These are phyloP conservation scores for Synergus japonicus DNA, from an alignment of 2,888 invertebrate species.

Conservation along the genomic window DNA sequence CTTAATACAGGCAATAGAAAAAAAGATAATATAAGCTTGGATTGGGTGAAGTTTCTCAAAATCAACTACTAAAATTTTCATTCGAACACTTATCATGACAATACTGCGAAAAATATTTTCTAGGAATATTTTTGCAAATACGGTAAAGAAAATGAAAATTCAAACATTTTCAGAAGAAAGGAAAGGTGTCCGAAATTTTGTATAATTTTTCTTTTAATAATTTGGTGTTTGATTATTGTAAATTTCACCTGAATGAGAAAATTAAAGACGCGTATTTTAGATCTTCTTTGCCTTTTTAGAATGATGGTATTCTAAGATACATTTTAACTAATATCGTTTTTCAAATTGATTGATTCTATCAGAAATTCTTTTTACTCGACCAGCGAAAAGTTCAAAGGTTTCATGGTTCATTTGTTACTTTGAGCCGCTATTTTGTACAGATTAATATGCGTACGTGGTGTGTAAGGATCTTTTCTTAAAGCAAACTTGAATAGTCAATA, in stretches of 20 bases:
- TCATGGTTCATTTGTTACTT: constrained; percentile 24
- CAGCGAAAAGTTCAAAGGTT: constrained; percentile 14
- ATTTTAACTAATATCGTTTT: not conserved
- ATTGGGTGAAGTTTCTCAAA: constrained; percentile 26
- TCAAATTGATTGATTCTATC: not conserved
- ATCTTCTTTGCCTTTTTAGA: constrained; percentile 31
- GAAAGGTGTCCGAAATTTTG: not conserved
- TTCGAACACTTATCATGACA: constrained; percentile 12
- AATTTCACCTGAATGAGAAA: constrained; percentile 18
- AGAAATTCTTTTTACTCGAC: not conserved
- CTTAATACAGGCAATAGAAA: constrained; percentile 16
- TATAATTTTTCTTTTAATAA: not conserved
- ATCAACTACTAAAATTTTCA: not conserved
- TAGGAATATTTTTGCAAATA: constrained; percentile 13
- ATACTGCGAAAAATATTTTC: constrained; percentile 29
- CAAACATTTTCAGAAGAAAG: not conserved
- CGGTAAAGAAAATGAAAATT: not conserved
- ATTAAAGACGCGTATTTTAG: not conserved
- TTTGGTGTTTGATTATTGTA: not conserved
- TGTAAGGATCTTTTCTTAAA: constrained; percentile 39
- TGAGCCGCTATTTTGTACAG: constrained; percentile 51
- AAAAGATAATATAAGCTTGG: constrained; percentile 5
- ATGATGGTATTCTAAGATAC: constrained; percentile 25
- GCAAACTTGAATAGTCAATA: constrained; percentile 53
- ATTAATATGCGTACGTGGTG: constrained; percentile 51